A percentile compares a stretch with the other conserved stretches of the same genome.
Conservation (phyloP, 2,888 invertebrate genomes). For the Napeogenes inachia region DNA sequence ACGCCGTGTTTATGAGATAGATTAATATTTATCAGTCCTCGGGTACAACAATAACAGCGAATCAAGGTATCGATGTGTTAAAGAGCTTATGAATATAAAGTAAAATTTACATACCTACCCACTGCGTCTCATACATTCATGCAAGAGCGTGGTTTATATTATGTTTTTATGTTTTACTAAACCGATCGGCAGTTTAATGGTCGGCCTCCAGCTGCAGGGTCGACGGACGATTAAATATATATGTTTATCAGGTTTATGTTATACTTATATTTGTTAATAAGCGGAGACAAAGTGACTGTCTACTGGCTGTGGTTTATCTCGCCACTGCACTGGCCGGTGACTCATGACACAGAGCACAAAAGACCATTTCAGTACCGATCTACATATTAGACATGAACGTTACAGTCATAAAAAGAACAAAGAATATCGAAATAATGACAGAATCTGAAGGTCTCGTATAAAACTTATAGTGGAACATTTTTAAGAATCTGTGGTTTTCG, state of each 20-base stretch:
- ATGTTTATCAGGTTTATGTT: constrained; percentile 47
- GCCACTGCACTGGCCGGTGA: constrained; percentile 17
- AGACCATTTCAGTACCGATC: constrained; percentile 16
- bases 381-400: constrained; percentile 14
- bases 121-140: constrained; percentile 51
- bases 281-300: constrained; percentile 53
- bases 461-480: constrained; percentile 21
- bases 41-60: constrained; percentile 52
- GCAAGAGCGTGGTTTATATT: constrained; percentile 32
- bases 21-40: constrained; percentile 67
- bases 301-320: constrained; percentile 27
- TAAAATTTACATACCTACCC: constrained; percentile 48
- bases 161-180: constrained; percentile 37
- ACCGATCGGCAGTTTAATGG: constrained; percentile 31
- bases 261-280: constrained; percentile 50
- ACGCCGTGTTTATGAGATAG: constrained; percentile 40
- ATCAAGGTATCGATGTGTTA: constrained; percentile 54
- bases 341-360: constrained; percentile 23
- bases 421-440: constrained; percentile 14
- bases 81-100: constrained; percentile 63
- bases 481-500: constrained; percentile 9
- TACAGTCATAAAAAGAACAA: constrained; percentile 18
- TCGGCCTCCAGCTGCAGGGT: constrained; percentile 41
- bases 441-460: constrained; percentile 17
- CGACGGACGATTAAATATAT: constrained; percentile 54